Conservation (phyloP, 2,888 invertebrate genomes). For the Dicranocentrus wangi region DNA sequence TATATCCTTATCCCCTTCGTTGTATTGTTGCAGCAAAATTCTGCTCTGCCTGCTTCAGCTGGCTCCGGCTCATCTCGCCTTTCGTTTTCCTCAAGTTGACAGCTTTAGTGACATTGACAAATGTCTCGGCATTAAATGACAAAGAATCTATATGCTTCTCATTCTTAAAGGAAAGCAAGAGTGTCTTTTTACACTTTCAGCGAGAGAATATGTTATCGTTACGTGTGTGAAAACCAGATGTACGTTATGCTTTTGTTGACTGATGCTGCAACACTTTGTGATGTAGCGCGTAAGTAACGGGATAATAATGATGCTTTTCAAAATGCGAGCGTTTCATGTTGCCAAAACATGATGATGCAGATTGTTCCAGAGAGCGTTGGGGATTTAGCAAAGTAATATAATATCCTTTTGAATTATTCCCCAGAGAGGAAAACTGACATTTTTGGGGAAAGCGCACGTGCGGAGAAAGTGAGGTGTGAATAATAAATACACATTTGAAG, state of each 20-base stretch:
- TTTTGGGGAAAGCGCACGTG: neutral
- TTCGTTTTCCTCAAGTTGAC: constrained; percentile 45
- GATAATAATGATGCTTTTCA: too few relatives aligned
- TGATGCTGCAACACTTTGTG: too few relatives aligned
- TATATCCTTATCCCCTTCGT: neutral
- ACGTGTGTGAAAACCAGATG: too few relatives aligned
- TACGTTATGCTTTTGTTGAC: too few relatives aligned
- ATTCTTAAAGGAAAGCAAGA: constrained; percentile 1
- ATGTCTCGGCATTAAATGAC: constrained; percentile 59
- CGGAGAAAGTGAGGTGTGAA: constrained; percentile 7
- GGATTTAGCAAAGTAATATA: too few relatives aligned
- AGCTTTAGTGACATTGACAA: constrained; percentile 57
- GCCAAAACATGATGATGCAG: too few relatives aligned
- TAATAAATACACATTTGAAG: constrained; percentile 17
- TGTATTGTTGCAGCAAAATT: neutral
- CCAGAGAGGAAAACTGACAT: constrained; percentile 1
- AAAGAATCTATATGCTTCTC: constrained; percentile 31
- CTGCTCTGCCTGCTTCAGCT: neutral
- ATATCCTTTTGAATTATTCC: constrained; percentile 4
- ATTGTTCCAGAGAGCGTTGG: too few relatives aligned
- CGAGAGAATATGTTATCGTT: neutral
- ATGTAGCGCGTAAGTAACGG: too few relatives aligned
- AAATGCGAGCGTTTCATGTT: too few relatives aligned
- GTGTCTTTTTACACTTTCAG: neutral
- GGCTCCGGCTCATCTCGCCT: neutral